phyloP scores from a whole-genome alignment of 64 coral and sea anemone species.

The Hydrozoanthus tunicans region DNA sequence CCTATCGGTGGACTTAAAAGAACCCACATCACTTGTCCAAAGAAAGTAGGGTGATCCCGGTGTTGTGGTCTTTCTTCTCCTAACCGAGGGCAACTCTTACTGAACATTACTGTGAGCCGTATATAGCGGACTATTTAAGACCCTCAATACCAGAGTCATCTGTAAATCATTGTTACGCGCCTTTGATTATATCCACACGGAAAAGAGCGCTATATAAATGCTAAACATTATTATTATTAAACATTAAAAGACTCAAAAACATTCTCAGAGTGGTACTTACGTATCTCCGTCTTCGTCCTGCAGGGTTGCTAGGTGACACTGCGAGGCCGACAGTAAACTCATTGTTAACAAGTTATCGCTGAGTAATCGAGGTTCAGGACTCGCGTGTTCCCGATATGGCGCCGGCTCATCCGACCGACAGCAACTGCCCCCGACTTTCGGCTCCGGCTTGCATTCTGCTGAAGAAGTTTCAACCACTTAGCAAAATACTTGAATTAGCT shows the following conservation, averaged over 20 bases:
- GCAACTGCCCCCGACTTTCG: background rate
- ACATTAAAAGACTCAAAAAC: background rate
- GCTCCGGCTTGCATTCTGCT: conserved; percentile 17
- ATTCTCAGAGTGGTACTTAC: conserved; percentile 50
- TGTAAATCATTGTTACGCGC: too few relatives aligned
- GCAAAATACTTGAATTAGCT: background rate
- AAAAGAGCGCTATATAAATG: too few relatives aligned
- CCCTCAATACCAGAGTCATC: too few relatives aligned
- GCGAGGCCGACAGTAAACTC: conserved; percentile 86
- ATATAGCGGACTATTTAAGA: too few relatives aligned
- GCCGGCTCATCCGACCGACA: background rate
- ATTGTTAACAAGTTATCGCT: conserved; percentile 73
- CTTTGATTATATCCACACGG: too few relatives aligned
- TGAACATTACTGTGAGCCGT: too few relatives aligned
- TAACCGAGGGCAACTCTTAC: too few relatives aligned
- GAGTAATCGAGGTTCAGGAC: conserved; percentile 37
- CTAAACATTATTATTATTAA: too few relatives aligned
- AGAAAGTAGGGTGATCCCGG: too few relatives aligned
- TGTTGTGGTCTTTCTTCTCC: too few relatives aligned
- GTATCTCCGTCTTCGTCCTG: conserved; percentile 99
- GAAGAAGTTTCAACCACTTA: background rate
- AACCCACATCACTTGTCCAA: too few relatives aligned
- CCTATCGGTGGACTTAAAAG: too few relatives aligned
- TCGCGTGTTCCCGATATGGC: background rate
- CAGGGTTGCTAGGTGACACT: conserved; percentile 86